These are phyloP conservation scores for Anableps anableps DNA, from an alignment of 2,797 vertebrate species.

Conservation along the genomic window DNA sequence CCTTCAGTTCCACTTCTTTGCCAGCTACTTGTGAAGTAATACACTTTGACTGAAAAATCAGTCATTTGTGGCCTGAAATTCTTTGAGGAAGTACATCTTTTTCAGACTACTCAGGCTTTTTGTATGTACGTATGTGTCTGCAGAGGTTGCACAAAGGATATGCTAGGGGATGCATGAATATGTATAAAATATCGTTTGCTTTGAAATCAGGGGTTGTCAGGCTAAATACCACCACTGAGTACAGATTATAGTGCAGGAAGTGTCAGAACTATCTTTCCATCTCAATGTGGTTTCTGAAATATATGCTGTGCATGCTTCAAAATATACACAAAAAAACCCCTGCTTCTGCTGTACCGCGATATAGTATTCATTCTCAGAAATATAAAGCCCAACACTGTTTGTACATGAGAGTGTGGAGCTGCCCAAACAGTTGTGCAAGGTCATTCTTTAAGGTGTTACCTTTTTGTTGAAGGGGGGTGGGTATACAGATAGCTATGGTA, in stretches of 20 bases:
- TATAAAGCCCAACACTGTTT: constrained; percentile 18
- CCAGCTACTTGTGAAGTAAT: constrained; percentile 42
- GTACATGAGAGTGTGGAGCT: constrained; percentile 1
- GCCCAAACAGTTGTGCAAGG: constrained; percentile 18
- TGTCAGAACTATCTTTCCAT: constrained; percentile 41
- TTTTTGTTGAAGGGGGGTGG: background rate
- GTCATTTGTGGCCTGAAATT: constrained; percentile 31
- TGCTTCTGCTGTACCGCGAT: background rate
- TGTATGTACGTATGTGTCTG: constrained; percentile 21
- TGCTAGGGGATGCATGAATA: constrained; percentile 59
- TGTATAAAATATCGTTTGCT: constrained; percentile 59
- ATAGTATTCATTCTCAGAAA: background rate
- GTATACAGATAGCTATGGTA: background rate
- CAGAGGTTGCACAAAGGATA: constrained; percentile 58
- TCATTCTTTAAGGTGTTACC: constrained; percentile 6
- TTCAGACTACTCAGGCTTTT: constrained; percentile 24
- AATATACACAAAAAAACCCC: constrained; percentile 15
- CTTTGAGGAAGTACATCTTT: constrained; percentile 24
- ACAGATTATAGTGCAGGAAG: constrained; percentile 50
- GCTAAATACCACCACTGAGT: constrained; percentile 53
- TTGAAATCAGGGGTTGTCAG: constrained; percentile 56
- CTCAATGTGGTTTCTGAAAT: constrained; percentile 26
- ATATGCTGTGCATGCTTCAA: constrained; percentile 8
- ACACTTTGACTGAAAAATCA: constrained; percentile 57
- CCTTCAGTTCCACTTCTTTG: constrained; percentile 21